These are phyloP conservation scores for Polietes domitor DNA, from an alignment of 2,888 invertebrate species.

Conservation along the genomic window DNA sequence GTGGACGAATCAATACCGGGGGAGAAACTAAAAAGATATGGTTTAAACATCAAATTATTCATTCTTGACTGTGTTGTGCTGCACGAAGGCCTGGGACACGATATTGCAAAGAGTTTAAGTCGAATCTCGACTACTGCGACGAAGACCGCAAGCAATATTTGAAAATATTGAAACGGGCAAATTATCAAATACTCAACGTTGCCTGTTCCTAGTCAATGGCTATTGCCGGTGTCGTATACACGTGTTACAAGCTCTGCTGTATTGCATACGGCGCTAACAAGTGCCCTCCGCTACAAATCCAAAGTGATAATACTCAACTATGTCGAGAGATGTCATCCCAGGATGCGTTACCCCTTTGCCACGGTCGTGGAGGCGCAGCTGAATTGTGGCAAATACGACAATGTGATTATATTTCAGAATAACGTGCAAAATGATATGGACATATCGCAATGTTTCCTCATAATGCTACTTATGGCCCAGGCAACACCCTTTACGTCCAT, in stretches of 20 bases:
- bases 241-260: background rate
- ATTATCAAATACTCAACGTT: background rate
- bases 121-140: background rate
- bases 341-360: no score
- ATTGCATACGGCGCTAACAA: background rate
- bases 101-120: background rate
- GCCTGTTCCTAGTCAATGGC: background rate
- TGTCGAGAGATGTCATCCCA: background rate
- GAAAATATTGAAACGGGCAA: background rate
- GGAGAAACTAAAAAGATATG: background rate
- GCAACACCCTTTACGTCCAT: background rate
- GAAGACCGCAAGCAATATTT: background rate
- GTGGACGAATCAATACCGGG: background rate
- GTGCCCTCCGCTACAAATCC: background rate
- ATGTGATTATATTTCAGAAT: constrained; percentile 1
- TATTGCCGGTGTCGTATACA: background rate
- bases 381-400: constrained; percentile 16
- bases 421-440: constrained; percentile 15
- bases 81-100: background rate
- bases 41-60: constrained; percentile 2
- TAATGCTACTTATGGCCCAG: background rate
- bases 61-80: background rate
- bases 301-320: background rate
- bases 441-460: background rate
- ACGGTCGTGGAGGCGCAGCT: background rate